These are phyloP conservation scores for Bibio marci DNA, from an alignment of 2,888 invertebrate species.

Conservation along the genomic window DNA sequence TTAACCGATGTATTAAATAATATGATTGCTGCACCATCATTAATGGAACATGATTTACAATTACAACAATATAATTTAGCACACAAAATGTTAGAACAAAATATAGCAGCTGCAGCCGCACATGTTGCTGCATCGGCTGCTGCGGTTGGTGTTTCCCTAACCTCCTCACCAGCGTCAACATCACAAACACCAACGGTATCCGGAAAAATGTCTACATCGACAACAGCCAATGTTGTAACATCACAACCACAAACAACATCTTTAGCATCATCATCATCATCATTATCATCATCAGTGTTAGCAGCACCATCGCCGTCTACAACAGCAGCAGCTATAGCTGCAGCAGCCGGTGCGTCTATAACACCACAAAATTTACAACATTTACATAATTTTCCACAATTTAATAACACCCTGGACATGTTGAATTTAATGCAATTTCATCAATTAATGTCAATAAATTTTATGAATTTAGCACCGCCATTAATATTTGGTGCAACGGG, in stretches of 20 bases:
- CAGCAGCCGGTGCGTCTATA: too few relatives aligned
- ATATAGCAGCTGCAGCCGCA: slow-evolving; percentile 8
- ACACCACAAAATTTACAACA: slow-evolving; percentile 24
- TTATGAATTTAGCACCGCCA: slow-evolving; percentile 91
- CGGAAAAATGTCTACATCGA: too few relatives aligned
- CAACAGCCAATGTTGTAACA: too few relatives aligned
- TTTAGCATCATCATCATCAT: too few relatives aligned
- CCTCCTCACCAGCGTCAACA: too few relatives aligned
- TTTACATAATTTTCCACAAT: slow-evolving; percentile 21
- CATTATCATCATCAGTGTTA: too few relatives aligned
- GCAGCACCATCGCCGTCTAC: not conserved
- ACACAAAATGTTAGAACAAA: slow-evolving; percentile 17
- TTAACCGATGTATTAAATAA: slow-evolving; percentile 6
- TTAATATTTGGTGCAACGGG: slow-evolving; percentile 23
- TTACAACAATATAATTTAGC: slow-evolving; percentile 8
- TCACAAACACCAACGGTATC: too few relatives aligned
- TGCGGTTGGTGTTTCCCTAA: too few relatives aligned
- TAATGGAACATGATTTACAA: too few relatives aligned
- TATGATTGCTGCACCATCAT: slow-evolving; percentile 10
- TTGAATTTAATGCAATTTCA: slow-evolving; percentile 70
- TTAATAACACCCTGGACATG: slow-evolving; percentile 59
- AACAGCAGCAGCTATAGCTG: too few relatives aligned
- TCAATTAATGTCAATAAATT: slow-evolving; percentile 79
- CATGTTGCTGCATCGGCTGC: too few relatives aligned
- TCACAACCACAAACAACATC: too few relatives aligned